Evolutionary conservation across 2,888 invertebrate genomes (phyloP), one percentile per base, ranked within the genome.

Genomic region (Octodonta nipae): DNA sequence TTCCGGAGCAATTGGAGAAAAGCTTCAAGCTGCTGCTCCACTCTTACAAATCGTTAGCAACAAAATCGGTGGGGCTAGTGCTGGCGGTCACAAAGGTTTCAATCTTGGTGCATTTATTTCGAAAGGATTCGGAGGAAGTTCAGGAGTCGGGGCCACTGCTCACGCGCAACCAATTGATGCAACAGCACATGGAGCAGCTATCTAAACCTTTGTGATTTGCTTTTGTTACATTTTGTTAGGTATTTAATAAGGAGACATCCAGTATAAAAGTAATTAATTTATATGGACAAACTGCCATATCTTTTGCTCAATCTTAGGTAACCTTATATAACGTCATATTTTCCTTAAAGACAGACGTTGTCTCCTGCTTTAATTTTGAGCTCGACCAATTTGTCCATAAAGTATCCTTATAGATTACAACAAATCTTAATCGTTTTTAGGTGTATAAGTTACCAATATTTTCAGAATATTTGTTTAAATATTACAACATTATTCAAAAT

Each of bases 1-100:
- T 44, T 71, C 76, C 1, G 75, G 78, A 40, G 75, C 79, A 26
- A 70, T 83, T 35, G 75, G 78, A 28, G 74, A 78, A 12, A 77
- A 79, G 50, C 51, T 66, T 11, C 60, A 64, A 34, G 64, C 66
- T 13, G 64, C 66, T 5, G 66, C 62, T 0, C 69, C 69, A 1
- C 43, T 67, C 4, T 66, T 83, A 31, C 75, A 76, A 45, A 63
- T 78, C 11, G 66, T 81, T 27, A 76, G 78, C 22, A 74, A 72
- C 46, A 72, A 76, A 61, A 64, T 79, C 43, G 68, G 73, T 56
- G 56, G 67, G 30, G 61, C 65, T 33, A 69, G 70, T 46, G 37
- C 41, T 8, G 65, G 65, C 29, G 16, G 16, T 4, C 55, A 62
- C 15, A 72, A 75, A 29, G 73, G 74, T 30, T 55, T 73, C 38